phyloP scores from a whole-genome alignment of 2,888 invertebrate species.

The Harpalus rubripes region DNA sequence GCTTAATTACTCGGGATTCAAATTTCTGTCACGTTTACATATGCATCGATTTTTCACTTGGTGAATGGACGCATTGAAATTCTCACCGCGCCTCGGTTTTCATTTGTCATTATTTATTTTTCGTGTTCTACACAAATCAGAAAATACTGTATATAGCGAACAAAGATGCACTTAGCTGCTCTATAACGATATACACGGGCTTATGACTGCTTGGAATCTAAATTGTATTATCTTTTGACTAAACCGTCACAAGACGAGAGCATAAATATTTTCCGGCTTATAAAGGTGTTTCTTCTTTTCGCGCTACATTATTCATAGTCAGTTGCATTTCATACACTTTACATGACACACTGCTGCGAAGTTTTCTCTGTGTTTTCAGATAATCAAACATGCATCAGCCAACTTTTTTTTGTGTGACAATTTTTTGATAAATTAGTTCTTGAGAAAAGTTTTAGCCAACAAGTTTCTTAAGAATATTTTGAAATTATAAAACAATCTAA shows the following conservation, averaged over 20 bases:
- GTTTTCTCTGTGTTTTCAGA: slow-evolving; percentile 17
- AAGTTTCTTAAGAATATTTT: too few relatives aligned
- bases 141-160: not conserved
- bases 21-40: slow-evolving; percentile 1
- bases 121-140: slow-evolving; percentile 3
- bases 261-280: slow-evolving; percentile 61
- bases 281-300: slow-evolving; percentile 59
- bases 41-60: slow-evolving; percentile 13
- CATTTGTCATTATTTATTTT: slow-evolving; percentile 34
- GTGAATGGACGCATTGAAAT: slow-evolving; percentile 20
- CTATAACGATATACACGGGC: slow-evolving; percentile 24
- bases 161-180: slow-evolving; percentile 29
- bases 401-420: slow-evolving; percentile 31
- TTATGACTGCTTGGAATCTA: slow-evolving; percentile 37
- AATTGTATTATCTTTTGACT: slow-evolving; percentile 29
- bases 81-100: not conserved
- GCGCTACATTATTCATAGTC: slow-evolving; percentile 60
- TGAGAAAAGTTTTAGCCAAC: too few relatives aligned
- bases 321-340: slow-evolving; percentile 63
- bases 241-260: slow-evolving; percentile 26
- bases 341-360: slow-evolving; percentile 24
- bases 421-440: slow-evolving; percentile 34
- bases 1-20: not conserved
- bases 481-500: too few relatives aligned
- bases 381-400: slow-evolving; percentile 44